Percentiles rank a stretch among this genome's conserved stretches.
phyloP scores from a whole-genome alignment of 1,140 invertebrate species.

The Sinella curviseta region DNA sequence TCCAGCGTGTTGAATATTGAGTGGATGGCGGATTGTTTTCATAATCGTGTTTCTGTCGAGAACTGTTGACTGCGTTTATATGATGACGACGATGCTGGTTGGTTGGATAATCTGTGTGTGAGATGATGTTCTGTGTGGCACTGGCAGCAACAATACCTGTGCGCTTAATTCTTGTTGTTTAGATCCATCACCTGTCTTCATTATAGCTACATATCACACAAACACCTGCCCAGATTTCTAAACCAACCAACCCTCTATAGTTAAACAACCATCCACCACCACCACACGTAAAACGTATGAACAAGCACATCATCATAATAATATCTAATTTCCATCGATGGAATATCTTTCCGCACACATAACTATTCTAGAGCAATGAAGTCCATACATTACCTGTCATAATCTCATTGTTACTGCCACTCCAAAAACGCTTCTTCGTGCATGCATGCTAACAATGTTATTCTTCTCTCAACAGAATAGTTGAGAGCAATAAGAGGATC shows the following conservation, averaged over 20 bases:
- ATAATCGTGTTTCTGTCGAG: neutral
- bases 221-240: conserved; percentile 12
- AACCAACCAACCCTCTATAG: neutral
- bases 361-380: neutral
- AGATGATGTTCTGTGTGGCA: neutral
- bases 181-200: conserved; percentile 17
- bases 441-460: neutral
- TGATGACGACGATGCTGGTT: neutral
- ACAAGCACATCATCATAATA: neutral
- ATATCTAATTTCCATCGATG: neutral
- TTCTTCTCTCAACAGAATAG: neutral
- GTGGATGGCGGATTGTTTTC: neutral
- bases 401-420: conserved; percentile 25
- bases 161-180: neutral
- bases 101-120: neutral
- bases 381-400: conserved; percentile 25
- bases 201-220: neutral
- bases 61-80: too few species aligned
- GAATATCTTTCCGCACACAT: neutral
- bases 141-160: neutral
- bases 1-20: neutral
- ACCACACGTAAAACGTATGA: neutral
- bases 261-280: neutral
- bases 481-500: neutral
- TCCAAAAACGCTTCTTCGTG: neutral